Conservation (phyloP, 2,888 invertebrate genomes). For the Lepetodrilus schrolli region DNA sequence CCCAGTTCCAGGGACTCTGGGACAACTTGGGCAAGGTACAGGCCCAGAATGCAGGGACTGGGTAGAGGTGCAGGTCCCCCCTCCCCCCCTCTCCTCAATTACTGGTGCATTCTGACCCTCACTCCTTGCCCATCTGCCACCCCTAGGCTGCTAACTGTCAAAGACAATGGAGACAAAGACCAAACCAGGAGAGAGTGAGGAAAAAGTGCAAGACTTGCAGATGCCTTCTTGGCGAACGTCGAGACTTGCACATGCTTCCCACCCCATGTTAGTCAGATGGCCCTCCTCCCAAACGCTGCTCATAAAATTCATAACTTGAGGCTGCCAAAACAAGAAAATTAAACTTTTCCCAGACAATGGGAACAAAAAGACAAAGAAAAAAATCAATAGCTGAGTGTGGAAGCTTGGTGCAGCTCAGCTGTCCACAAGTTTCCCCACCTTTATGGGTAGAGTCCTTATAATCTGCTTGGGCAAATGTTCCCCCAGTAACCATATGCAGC, state of each 20-base stretch:
- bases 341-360: conserved; percentile 67
- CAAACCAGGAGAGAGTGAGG: background rate
- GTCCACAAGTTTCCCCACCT: conserved; percentile 54
- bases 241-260: conserved; percentile 32
- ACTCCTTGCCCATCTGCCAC: conserved; percentile 44
- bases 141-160: conserved; percentile 38
- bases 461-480: conserved; percentile 52
- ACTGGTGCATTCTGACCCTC: conserved; percentile 33
- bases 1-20: too few relatives aligned
- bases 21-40: background rate
- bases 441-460: conserved; percentile 47
- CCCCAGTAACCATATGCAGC: conserved; percentile 58
- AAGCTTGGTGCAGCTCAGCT: conserved; percentile 63
- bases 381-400: conserved; percentile 64
- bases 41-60: background rate
- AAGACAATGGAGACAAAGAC: conserved; percentile 49
- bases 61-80: conserved; percentile 14
- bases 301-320: conserved; percentile 58
- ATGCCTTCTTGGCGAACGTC: background rate
- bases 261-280: conserved; percentile 44
- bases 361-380: conserved; percentile 71
- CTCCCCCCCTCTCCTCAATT: conserved; percentile 31
- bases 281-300: conserved; percentile 40
- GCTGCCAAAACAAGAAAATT: conserved; percentile 62
- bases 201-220: conserved; percentile 16